These are phyloP conservation scores for Malacoraja senta DNA, from an alignment of 2,797 vertebrate genomes.

Conservation along the genomic window DNA sequence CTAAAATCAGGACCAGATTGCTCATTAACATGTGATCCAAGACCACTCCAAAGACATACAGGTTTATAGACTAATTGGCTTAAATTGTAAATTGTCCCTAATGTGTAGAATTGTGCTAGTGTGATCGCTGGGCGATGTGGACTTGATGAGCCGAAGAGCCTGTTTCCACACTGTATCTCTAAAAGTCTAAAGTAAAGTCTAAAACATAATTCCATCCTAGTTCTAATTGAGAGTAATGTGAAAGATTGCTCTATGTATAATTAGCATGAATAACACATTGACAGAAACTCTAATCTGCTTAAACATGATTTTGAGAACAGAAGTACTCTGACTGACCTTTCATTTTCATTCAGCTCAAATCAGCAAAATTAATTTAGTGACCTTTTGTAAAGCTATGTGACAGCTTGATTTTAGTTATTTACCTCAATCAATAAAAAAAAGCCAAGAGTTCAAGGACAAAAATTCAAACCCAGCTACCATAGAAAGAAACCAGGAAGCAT, in stretches of 20 bases:
- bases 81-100: too few relatives aligned
- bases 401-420: background rate
- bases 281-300: conserved; percentile 29
- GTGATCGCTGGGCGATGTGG: too few relatives aligned
- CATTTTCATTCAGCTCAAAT: background rate
- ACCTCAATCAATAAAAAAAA: background rate
- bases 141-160: too few relatives aligned
- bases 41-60: too few relatives aligned
- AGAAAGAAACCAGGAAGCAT: background rate
- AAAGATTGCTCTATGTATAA: conserved; percentile 25
- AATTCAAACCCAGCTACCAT: background rate
- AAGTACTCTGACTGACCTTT: conserved; percentile 17
- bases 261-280: conserved; percentile 31
- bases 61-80: too few relatives aligned
- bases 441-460: background rate
- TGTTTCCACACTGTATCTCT: too few relatives aligned
- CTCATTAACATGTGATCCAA: background rate
- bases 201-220: background rate
- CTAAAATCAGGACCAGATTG: background rate
- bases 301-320: background rate
- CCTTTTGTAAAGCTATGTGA: background rate
- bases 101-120: too few relatives aligned
- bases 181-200: too few relatives aligned
- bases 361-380: background rate
- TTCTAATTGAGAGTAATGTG: background rate